Evolutionary conservation across 2,888 invertebrate genomes (phyloP).

Genomic region (Parelbella ahira): DNA sequence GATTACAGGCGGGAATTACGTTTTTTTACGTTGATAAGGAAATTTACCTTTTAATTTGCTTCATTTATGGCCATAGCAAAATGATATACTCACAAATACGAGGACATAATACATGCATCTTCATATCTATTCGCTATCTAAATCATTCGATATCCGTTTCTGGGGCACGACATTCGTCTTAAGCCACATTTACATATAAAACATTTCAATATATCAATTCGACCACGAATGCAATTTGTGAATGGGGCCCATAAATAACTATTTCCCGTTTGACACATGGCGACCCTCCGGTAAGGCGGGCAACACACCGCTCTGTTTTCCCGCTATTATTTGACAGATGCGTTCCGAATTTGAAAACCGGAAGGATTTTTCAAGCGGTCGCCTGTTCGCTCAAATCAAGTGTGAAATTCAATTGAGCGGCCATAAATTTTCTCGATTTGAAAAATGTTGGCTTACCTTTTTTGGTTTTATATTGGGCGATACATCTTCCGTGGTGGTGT

Average conservation of each 20-base stretch:
- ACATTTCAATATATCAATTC: conserved; percentile 78
- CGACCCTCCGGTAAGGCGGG: conserved; percentile 61
- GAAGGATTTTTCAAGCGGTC: conserved; percentile 66
- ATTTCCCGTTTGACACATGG: conserved; percentile 75
- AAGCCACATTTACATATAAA: conserved; percentile 76
- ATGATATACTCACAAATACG: too few species aligned
- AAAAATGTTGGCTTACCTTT: conserved; percentile 50
- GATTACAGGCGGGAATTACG: too few species aligned
- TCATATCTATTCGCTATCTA: conserved; percentile 34
- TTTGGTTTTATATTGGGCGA: conserved; percentile 37
- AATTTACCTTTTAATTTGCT: too few species aligned
- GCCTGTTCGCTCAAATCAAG: conserved; percentile 66
- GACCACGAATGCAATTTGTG: conserved; percentile 78
- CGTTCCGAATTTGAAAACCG: conserved; percentile 63
- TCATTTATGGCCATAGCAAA: too few species aligned
- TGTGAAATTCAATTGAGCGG: conserved; percentile 76
- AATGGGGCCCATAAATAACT: conserved; percentile 76
- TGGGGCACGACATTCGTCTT: conserved; percentile 70
- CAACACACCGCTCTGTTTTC: conserved; percentile 60
- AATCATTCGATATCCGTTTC: conserved; percentile 68
- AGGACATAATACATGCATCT: background rate
- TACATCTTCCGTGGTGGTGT: conserved; percentile 21
- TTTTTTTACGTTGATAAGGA: too few species aligned
- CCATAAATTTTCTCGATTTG: conserved; percentile 65
- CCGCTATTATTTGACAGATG: conserved; percentile 75